Evolutionary conservation across 2,888 invertebrate species (phyloP).

Genomic region (Biston stratarius): DNA sequence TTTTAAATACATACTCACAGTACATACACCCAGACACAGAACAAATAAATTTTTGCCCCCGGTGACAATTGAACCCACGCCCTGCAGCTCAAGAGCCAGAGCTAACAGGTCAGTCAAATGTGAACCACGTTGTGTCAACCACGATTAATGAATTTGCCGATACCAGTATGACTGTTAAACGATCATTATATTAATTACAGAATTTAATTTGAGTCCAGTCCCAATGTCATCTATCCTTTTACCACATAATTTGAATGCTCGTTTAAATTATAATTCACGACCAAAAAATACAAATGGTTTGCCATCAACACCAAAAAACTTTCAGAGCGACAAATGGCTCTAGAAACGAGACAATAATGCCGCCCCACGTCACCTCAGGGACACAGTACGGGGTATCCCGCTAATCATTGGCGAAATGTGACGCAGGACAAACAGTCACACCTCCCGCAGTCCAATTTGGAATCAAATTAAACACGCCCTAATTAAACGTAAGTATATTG

Average conservation of each 20-base stretch:
- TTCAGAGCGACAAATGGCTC: conserved; percentile 37
- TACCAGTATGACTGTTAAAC: background rate
- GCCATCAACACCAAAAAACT: conserved; percentile 24
- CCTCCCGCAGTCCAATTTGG: conserved; percentile 46
- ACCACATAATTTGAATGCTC: conserved; percentile 1
- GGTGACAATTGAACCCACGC: no score
- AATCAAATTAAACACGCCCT: conserved; percentile 47
- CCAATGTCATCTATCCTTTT: background rate
- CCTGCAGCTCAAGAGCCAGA: no score
- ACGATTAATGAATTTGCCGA: background rate
- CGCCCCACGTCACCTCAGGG: conserved; percentile 52
- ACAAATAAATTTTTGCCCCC: no score
- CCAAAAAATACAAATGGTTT: conserved; percentile 14
- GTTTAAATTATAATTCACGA: conserved; percentile 12
- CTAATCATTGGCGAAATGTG: conserved; percentile 60
- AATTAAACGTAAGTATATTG: conserved; percentile 42
- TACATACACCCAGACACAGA: no score
- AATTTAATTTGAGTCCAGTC: background rate
- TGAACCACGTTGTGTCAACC: no score
- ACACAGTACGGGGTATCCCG: conserved; percentile 47
- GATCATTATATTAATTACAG: background rate
- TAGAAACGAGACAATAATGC: conserved; percentile 52
- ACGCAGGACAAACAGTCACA: conserved; percentile 56
- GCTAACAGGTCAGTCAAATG: no score
- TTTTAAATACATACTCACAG: no score